A percentile compares a stretch with the other conserved stretches of the same genome.
These are phyloP conservation scores for Percopsis omiscomaycus DNA, from an alignment of 2,797 vertebrate species.

Conservation along the genomic window DNA sequence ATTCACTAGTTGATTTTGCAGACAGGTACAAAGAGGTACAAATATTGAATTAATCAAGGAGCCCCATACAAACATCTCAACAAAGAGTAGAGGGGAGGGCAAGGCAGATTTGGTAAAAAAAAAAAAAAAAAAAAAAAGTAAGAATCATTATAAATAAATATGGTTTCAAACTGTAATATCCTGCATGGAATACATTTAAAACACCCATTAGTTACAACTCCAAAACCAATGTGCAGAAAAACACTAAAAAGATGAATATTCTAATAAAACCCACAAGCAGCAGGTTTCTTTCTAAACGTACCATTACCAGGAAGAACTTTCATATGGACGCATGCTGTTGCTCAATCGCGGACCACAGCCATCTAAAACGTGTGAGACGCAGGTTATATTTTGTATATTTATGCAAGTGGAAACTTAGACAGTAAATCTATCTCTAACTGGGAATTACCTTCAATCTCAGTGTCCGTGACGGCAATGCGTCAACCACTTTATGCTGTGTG, in stretches of 20 bases:
- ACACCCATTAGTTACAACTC: too few species aligned
- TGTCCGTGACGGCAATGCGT: conserved; percentile 49
- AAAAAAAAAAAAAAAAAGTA: not conserved
- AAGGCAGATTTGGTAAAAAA: not conserved
- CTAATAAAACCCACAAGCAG: not conserved
- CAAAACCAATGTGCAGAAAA: too few species aligned
- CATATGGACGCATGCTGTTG: conserved; percentile 18
- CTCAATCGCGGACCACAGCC: conserved; percentile 27
- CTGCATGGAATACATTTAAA: not conserved
- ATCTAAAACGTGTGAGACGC: conserved; percentile 49
- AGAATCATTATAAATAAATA: not conserved
- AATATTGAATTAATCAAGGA: too few species aligned
- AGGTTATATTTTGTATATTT: conserved; percentile 58
- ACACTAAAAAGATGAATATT: too few species aligned
- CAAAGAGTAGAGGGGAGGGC: not conserved
- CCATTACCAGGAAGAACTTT: conserved; percentile 4
- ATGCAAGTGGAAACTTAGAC: conserved; percentile 53
- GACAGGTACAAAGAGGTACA: too few species aligned
- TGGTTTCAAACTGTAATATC: not conserved
- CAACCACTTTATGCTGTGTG: conserved; percentile 9
- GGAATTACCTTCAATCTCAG: conserved; percentile 45
- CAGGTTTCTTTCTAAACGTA: conserved; percentile 4
- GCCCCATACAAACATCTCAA: too few species aligned
- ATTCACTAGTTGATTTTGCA: too few species aligned
- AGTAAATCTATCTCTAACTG: conserved; percentile 25